Base-by-base conservation (phyloP, 2,888 invertebrate species). In the Gortyna flavago region DNA sequence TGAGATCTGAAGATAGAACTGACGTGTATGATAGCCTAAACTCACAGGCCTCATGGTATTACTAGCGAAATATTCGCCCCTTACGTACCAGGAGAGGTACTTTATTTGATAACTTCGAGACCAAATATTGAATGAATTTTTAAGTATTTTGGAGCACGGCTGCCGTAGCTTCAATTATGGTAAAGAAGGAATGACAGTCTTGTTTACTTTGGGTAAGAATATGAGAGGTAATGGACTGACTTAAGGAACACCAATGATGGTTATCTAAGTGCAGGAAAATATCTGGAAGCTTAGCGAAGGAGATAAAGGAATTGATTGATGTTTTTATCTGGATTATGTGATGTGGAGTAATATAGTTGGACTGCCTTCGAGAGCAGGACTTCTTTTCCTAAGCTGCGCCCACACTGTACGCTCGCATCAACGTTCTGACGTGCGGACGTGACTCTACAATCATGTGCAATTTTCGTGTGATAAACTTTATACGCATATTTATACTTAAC, bases 401-500 rank as follows among this genome's bases (percentile, higher is more conserved):
- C 62, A 51, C 80, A 70, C 70, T 11, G 16, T 18, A 29, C 51
- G 61, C 41, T 8, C 32, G n/a, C 32, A 21, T 32, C 38, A 25
- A n/a, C 21, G 41, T 16, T 13, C 41, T 54, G 48, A 38, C 16
- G 74, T 80, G 67, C n/a, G 48, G 44, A 25, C 48, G 48, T 64
- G 83, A 64, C 71, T 65, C 61, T 64, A 76, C 41, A 69, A 73
- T 54, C 81, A 29, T 85, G 82, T 83, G 83, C 86, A 82, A 83
- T 85, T 82, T 67, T 32, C 61, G 74, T 86, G 83, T 86, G 81
- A 81, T 81, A 69, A 81, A 11, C 61, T 32, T 54, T 72, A 54
- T 67, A 75, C 18, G 69, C 41, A 54, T 54, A n/a, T 70, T 68
- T 61, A 76, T 66, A 64, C 54, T 11, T 65, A 65, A 64, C 35